Base-by-base conservation (phyloP, 2,888 invertebrate species). In the Drosophila affinis region DNA sequence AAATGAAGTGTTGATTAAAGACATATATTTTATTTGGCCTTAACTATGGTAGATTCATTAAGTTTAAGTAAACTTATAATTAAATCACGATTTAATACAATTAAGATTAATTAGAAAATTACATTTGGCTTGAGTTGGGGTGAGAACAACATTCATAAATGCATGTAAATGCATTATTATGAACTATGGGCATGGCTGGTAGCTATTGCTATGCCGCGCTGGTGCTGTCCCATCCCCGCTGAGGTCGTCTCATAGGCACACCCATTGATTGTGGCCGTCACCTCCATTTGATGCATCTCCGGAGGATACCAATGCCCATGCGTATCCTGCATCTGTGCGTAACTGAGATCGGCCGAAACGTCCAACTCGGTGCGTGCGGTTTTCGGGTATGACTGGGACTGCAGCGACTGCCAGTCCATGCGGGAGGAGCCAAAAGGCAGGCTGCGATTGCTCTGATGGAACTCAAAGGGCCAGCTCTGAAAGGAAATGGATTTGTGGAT, bases 381-480 rank as follows among this genome's bases (percentile, higher is more conserved):
- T 63, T 84, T 88, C 3, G 65, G 34, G 62, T 77, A 88, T 4
- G 78, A 45, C 45, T 72, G 84, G 21, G 58, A 9, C n/a, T 83
- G 79, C 21, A 65, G 44, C 3, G 75, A 9, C 54, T 87, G 87
- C 83, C 83, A 84, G 24, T 88, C 87, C 78, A 83, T 72, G 52
- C 82, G 82, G 5, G 74, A 27, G 21, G 45, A 29, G 7, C 51
- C 61, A 51, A 75, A 86, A 46, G 76, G 34, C 29, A 59, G 56
- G 56, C 72, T 87, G 45, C 73, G 73, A 52, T 58, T 75, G 29
- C 62, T 75, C 68, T 95, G 94, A 91, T 96, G 96, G 89, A 96
- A 95, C 65, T 95, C 95, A 88, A 96, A 96, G 0, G 96, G 96
- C 96, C 96, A 96, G n/a, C 95, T 95, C 96, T 96, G 94, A 55